Evolutionary conservation across 2,113 vertebrate genomes (phyloP).

Genomic region (Prinia subflava): DNA sequence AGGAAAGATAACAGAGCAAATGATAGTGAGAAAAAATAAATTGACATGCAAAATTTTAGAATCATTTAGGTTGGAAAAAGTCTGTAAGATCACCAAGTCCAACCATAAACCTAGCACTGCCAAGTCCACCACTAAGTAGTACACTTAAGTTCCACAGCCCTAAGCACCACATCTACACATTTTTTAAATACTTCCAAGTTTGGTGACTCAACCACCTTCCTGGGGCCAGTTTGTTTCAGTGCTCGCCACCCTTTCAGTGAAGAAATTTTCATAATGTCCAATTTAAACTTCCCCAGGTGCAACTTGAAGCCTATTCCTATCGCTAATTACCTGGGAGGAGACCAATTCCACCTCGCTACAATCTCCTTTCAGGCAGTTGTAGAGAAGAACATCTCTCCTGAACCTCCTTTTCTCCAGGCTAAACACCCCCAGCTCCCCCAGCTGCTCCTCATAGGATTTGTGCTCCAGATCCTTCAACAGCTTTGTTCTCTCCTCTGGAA

Average conservation of each 20-base stretch:
- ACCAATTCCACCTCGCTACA: fast-evolving
- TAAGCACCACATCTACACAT: neutral
- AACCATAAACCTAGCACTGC: neutral
- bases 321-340: neutral
- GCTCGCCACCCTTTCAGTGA: neutral
- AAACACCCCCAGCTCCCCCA: neutral
- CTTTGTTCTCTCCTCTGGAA: neutral
- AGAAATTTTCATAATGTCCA: neutral
- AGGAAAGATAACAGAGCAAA: neutral
- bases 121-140: neutral
- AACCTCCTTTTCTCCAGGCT: neutral
- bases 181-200: neutral
- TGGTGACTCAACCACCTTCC: neutral
- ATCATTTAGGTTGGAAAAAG: neutral
- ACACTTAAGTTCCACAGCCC: neutral
- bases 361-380: neutral
- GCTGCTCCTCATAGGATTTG: neutral
- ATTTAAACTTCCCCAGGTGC: neutral
- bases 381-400: neutral
- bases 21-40: neutral
- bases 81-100: neutral
- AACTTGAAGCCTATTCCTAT: neutral
- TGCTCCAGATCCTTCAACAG: neutral
- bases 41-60: neutral
- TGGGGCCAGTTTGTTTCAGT: neutral